These are phyloP conservation scores for Pyxicephalus adspersus DNA, from an alignment of 2,113 vertebrate genomes.

Conservation along the genomic window DNA sequence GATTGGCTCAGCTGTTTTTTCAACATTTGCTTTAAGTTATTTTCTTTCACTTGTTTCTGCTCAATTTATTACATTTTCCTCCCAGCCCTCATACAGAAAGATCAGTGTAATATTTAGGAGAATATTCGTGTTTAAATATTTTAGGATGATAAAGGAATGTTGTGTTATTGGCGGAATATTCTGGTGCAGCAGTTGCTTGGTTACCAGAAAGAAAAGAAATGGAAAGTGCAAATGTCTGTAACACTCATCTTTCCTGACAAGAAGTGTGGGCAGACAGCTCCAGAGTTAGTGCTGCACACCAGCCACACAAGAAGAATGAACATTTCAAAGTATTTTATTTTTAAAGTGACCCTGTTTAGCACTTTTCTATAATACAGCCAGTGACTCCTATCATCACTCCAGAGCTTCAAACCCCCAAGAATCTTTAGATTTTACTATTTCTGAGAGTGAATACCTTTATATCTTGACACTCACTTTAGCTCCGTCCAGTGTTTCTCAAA, in stretches of 20 bases:
- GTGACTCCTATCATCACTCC: no score
- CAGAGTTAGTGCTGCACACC: neutral
- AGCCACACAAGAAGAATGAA: no score
- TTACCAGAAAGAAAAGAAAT: neutral
- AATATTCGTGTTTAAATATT: conserved; percentile 24
- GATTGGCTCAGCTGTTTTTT: no score
- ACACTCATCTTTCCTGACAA: conserved; percentile 9
- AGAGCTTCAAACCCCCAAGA: no score
- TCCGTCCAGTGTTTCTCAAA: no score
- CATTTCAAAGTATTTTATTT: no score
- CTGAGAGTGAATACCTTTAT: no score
- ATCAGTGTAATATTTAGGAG: neutral
- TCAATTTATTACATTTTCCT: neutral
- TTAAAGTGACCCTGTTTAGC: no score
- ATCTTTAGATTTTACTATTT: no score
- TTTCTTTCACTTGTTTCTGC: neutral
- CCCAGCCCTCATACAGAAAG: neutral
- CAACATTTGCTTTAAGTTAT: neutral
- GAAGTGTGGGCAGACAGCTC: conserved; percentile 11
- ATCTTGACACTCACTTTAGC: no score
- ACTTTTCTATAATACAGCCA: no score
- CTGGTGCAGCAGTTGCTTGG: conserved; percentile 14
- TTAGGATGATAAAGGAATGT: conserved; percentile 4
- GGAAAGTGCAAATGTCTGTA: conserved; percentile 1
- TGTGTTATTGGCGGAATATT: conserved; percentile 7